Percentiles rank a stretch among this genome's conserved stretches.
Conservation (phyloP, 1,140 invertebrate genomes). For the Whitmania pigra region DNA sequence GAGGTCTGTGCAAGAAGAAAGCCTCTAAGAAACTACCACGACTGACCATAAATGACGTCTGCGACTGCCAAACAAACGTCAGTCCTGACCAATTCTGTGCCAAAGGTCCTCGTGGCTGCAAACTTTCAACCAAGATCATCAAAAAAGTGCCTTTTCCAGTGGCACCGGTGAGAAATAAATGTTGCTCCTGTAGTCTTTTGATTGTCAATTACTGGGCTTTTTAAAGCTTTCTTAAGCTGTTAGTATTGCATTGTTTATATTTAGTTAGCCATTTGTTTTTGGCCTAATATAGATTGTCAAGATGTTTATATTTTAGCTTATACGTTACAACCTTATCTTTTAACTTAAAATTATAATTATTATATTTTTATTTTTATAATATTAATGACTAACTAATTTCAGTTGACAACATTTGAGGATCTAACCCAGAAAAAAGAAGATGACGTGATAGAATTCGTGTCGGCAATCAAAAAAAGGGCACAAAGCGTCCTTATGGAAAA, state of each 20-base stretch:
- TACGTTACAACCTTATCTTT: too few relatives aligned
- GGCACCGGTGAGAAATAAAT: not conserved
- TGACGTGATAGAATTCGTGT: not conserved
- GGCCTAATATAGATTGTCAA: too few relatives aligned
- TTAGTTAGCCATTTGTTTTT: too few relatives aligned
- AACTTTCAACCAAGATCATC: not conserved
- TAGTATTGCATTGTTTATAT: too few relatives aligned
- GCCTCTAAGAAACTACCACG: too few relatives aligned
- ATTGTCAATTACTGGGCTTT: too few relatives aligned
- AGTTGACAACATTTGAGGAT: not conserved
- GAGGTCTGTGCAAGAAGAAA: too few relatives aligned
- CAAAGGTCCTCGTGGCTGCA: not conserved
- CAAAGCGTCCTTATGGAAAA: constrained; percentile 3
- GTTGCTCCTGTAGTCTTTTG: too few relatives aligned
- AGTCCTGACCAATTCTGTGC: not conserved
- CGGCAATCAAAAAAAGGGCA: not conserved
- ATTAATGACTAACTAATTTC: not conserved
- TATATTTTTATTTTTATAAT: too few relatives aligned
- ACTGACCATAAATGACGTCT: not conserved
- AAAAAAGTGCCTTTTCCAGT: constrained; percentile 1
- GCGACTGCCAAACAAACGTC: not conserved
- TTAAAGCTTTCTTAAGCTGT: too few relatives aligned
- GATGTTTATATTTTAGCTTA: too few relatives aligned
- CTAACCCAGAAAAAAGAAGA: not conserved
- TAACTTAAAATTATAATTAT: too few relatives aligned